Base-by-base conservation (phyloP, 1,140 invertebrate species). In the Bombus picipes region DNA sequence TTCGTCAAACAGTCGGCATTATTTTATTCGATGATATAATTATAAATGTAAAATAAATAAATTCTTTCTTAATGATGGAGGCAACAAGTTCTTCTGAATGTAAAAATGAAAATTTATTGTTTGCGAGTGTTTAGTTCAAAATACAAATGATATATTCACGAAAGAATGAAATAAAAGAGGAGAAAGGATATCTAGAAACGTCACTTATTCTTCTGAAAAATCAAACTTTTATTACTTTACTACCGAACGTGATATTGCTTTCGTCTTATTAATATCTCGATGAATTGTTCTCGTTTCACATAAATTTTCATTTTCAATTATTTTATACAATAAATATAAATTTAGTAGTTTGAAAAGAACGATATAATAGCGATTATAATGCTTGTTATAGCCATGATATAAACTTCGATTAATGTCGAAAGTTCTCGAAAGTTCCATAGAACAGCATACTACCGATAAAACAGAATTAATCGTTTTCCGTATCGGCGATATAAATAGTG, bases 401-500 rank as follows among this genome's bases (percentile, higher is more conserved):
- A 80, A 70, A 53, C 78, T 70, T 68, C 18, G 68, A 34, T 62
- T 81, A 73, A 43, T 74, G 28, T 59, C 12, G 32, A 28, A 41
- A 83, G 28, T 78, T 70, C 41, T 5, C 10, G 53, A 75, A 75
- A 82, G 12, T 65, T 8, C 6, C 28, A 15, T 41, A 43, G 34
- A 13, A 41, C 72, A 15, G 15, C 13, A 10, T 28, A 9, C 3
- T 18, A 34, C 37, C 43, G 65, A 66, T 70, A 83, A 57, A 53
- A 28, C 32, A 22, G 77, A 72, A 85, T 80, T 72, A 85, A 80
- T 85, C 39, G 41, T 72, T 65, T 25, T 62, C 68, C 68, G 32
- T 80, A 85, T 85, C 53, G 62, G 65, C 34, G 75, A 77, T 89
- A 83, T 89, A 89, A 89, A 89, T 89, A 83, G 66, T 53, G 59